Base-by-base conservation (phyloP, 2,113 vertebrate genomes). In the Dendrocopos noguchii region DNA sequence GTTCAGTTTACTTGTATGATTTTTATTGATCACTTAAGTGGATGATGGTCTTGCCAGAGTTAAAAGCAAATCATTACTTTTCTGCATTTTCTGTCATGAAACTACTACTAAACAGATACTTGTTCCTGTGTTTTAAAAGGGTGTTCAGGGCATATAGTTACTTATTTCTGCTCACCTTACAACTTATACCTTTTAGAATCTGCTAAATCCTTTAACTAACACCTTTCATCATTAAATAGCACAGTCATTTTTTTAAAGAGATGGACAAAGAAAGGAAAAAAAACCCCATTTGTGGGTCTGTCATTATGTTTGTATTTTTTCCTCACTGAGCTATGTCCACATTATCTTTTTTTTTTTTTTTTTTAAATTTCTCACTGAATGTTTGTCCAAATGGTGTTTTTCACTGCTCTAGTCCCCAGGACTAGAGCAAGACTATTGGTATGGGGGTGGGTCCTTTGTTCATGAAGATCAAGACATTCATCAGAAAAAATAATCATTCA, bases 131-230 rank as follows among this genome's bases (percentile, higher is more conserved):
- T 85, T 89, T 93, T 94, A 86, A 93, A 91, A 80, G 79, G 93
- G 27, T 83, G 52, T 80, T 88, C 36, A 72, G 67, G 27, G 12
- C 11, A 80, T 15, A n/a, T 3, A 56, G 10, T 13, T 39, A 2
- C 29, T 60, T 73, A 65, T 34, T 27, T 4, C 2, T 19, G 7
- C 20, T 76, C 78, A 46, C 76, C 56, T 6, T 19, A 44, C 93
- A 70, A 94, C 60, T 74, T 95, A 75, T 59, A 92, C 44, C 78
- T 24, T 96, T 89, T 82, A 80, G 76, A 93, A 39, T 66, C 66
- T 87, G 61, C 67, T 92, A 90, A 96, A 93, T 94, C 47, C 68
- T 95, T 71, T 89, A 88, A 95, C 76, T 93, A 93, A 92, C 88
- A 77, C 63, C 61, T 22, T 68, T 47, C 14, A 15, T 36, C 36